Percentiles rank a stretch among this genome's conserved stretches.
These are phyloP conservation scores for Muscicapa adusta DNA, from an alignment of 2,113 vertebrate species.

Conservation along the genomic window DNA sequence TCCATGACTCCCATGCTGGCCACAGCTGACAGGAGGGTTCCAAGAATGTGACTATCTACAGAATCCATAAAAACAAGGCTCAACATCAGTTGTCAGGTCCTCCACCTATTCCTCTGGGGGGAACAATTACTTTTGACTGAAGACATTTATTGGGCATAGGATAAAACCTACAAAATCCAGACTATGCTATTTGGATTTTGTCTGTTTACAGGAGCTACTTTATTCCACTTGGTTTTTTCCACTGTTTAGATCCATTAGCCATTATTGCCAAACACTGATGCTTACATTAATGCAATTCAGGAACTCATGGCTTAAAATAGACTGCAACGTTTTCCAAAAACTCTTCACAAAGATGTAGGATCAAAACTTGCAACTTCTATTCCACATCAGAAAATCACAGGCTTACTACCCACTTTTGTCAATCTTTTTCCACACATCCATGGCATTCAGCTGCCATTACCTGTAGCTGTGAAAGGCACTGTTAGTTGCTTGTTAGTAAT, in stretches of 20 bases:
- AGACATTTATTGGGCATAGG: background rate
- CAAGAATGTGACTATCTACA: background rate
- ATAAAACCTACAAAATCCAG: background rate
- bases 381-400: background rate
- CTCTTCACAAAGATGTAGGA: background rate
- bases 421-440: background rate
- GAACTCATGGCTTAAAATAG: background rate
- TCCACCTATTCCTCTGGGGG: background rate
- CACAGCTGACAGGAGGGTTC: background rate
- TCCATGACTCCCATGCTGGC: background rate
- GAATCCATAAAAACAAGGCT: slow-evolving; percentile 1
- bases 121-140: background rate
- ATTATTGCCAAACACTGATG: background rate
- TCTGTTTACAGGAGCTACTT: background rate
- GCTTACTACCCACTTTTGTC: background rate
- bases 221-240: background rate
- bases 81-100: background rate
- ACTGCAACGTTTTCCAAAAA: background rate
- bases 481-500: background rate
- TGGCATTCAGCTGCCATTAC: background rate
- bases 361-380: background rate
- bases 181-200: background rate
- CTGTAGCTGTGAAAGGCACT: background rate
- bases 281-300: background rate
- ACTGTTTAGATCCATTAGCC: background rate